These are phyloP conservation scores for Hydraecia micacea DNA, from an alignment of 2,888 invertebrate genomes.

Conservation along the genomic window DNA sequence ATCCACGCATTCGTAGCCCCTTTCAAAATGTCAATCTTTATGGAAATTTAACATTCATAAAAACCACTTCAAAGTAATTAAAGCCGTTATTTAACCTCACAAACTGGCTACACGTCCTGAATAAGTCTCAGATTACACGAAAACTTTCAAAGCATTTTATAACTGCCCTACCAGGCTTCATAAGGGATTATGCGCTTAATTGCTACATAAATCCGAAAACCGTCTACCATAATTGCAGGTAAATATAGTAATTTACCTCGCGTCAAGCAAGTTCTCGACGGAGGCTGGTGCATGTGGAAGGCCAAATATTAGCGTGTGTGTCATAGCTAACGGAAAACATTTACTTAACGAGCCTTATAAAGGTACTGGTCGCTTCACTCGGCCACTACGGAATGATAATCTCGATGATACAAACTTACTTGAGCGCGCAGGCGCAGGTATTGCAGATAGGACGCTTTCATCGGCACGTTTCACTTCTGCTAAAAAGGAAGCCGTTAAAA, in stretches of 20 bases:
- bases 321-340: slow-evolving; percentile 80
- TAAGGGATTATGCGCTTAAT: slow-evolving; percentile 73
- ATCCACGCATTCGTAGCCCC: slow-evolving; percentile 23
- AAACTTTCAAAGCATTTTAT: slow-evolving; percentile 70
- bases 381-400: slow-evolving; percentile 68
- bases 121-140: slow-evolving; percentile 69
- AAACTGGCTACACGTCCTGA: slow-evolving; percentile 56
- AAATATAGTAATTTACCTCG: slow-evolving; percentile 76
- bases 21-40: slow-evolving; percentile 57
- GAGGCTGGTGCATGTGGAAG: slow-evolving; percentile 63
- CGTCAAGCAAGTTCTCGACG: slow-evolving; percentile 61
- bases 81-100: slow-evolving; percentile 58
- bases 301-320: slow-evolving; percentile 76
- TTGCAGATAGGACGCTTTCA: slow-evolving; percentile 67
- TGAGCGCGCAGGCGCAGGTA: slow-evolving; percentile 51
- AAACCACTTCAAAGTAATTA: slow-evolving; percentile 53
- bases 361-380: slow-evolving; percentile 75
- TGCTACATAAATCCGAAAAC: slow-evolving; percentile 78
- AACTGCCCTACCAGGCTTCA: slow-evolving; percentile 69
- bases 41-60: slow-evolving; percentile 43
- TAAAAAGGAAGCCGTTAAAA: slow-evolving; percentile 75
- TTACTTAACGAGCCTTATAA: slow-evolving; percentile 76
- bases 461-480: slow-evolving; percentile 70
- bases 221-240: slow-evolving; percentile 74
- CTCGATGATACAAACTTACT: slow-evolving; percentile 60